Base-by-base conservation (phyloP, 2,797 vertebrate species). In the Melanotaenia boesemani region DNA sequence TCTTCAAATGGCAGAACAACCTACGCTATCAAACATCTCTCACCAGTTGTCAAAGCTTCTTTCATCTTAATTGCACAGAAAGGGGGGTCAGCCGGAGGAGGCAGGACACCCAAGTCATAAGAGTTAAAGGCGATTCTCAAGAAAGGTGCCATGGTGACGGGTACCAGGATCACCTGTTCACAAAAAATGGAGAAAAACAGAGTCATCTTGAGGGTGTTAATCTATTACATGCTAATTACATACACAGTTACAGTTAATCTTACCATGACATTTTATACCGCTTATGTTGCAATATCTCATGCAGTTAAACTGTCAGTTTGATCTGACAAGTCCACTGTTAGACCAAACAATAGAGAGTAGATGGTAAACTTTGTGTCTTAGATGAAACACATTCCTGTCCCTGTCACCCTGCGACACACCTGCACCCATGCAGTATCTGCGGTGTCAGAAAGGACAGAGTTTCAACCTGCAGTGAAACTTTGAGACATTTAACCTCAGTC, bases 21-120 rank as follows among this genome's bases (percentile, higher is more conserved):
- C 5, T 11, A 28, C 4, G n/a, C 16, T 20, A 5, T 60, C 15
- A 63, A 54, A 56, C 2, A 64, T 63, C 56, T 69, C 90, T 92
- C 88, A 99, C 98, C 98, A 83, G 98, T 99, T 78, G 92, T 96
- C 71, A 98, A 86, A 0, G 97, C 95, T 86, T 99, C 98, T 92
- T 99, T 99, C 95, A 99, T 96, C 90, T 97, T 99, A 87, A 99
- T 96, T 1, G 98, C 97, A 82, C 98, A 98, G 90, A 99, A 99
- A 5, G 98, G 98, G 5, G 95, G 90, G 0, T 98, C 97, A 0
- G 83, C 76, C 24, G 90, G 72, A 0, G 87, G 85, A 63, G 95
- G 88, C 65, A 96, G 84, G 41, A 95, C 73, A 7, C 98, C 98
- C 84, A 98, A 86, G 82, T 99, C 98, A 9, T 95, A 99, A 0